A percentile compares a stretch with the other conserved stretches of the same genome.
These are phyloP conservation scores for Lapara coniferarum DNA, from an alignment of 2,888 invertebrate genomes.

Conservation along the genomic window DNA sequence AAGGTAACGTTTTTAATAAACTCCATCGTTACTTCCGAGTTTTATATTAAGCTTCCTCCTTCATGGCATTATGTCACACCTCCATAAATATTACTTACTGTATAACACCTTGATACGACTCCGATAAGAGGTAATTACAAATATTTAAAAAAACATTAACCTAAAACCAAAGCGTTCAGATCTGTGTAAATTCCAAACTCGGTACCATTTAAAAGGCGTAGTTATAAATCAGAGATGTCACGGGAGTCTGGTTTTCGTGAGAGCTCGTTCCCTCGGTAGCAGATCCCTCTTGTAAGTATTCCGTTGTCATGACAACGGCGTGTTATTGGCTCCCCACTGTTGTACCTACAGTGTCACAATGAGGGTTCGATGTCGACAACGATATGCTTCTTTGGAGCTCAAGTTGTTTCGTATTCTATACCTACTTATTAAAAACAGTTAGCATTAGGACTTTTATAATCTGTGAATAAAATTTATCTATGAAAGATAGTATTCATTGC, in stretches of 20 bases:
- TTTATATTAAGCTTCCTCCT: not conserved
- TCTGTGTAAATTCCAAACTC: constrained; percentile 25
- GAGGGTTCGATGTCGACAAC: constrained; percentile 41
- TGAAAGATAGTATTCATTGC: too few relatives aligned
- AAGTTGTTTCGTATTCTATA: constrained; percentile 44
- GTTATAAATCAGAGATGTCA: constrained; percentile 59
- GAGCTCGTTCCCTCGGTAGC: constrained; percentile 61
- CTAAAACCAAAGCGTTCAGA: constrained; percentile 4
- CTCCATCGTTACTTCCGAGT: not conserved
- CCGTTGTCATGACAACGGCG: constrained; percentile 72
- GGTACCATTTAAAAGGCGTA: constrained; percentile 33
- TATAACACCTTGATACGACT: not conserved
- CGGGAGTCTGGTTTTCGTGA: constrained; percentile 64
- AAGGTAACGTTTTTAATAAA: too few relatives aligned
- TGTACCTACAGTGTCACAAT: constrained; percentile 49
- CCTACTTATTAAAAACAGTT: too few relatives aligned
- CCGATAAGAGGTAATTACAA: constrained; percentile 7
- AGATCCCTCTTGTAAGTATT: constrained; percentile 64
- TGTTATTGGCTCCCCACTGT: constrained; percentile 78
- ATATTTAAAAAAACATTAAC: constrained; percentile 15
- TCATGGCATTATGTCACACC: not conserved
- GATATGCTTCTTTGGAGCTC: constrained; percentile 45
- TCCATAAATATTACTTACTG: not conserved
- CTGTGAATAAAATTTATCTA: too few relatives aligned
- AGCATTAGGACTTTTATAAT: too few relatives aligned